Evolutionary conservation across 2,113 vertebrate species (phyloP), one percentile per base, ranked within the genome.

Genomic region (Herpetotheres cachinnans): DNA sequence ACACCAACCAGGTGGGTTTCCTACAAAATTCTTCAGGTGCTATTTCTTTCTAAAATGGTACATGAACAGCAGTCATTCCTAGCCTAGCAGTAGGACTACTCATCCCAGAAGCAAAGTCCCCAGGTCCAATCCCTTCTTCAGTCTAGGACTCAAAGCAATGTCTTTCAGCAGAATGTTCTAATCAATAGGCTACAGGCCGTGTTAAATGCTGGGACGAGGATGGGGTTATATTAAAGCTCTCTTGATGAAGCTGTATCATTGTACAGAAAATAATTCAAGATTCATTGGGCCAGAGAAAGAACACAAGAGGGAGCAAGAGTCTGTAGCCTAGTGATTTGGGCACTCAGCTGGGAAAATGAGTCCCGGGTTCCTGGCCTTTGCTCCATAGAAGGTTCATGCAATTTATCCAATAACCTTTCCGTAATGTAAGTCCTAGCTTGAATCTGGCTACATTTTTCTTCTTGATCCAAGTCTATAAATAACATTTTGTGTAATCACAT

Each of bases 221-320:
- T 1, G 78, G 17, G 62, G 49, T 54, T 32, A 32, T 11, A 49
- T 16, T 83, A 65, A 91, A 87, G 49, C 32, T 82, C 62, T 89
- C 56, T 62, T 77, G 26, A 26, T 58, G 73, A 79, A 94, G 36
- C 27, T 61, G 29, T 65, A 26, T 93, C 30, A 79, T 85, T 87
- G 78, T 85, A 49, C 19, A 89, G 84, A 93, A 96, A 95, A 90
- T 76, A 94, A 96, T 88, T 82, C 74, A 66, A 58, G 90, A 93
- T 83, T 92, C 74, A 86, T 61, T 94, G 95, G 95, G 92, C 97
- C 58, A 67, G 95, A 95, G 74, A 94, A 95, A 96, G 97, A 98
- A 97, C 96, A 83, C 54, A 80, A 96, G 95, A 96, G 95, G 96
- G 94, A 97, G 95, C 67, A 96, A 96, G 97, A 93, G 87, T 77